Conservation (phyloP, 2,797 vertebrate species). For the Natrix natrix region DNA sequence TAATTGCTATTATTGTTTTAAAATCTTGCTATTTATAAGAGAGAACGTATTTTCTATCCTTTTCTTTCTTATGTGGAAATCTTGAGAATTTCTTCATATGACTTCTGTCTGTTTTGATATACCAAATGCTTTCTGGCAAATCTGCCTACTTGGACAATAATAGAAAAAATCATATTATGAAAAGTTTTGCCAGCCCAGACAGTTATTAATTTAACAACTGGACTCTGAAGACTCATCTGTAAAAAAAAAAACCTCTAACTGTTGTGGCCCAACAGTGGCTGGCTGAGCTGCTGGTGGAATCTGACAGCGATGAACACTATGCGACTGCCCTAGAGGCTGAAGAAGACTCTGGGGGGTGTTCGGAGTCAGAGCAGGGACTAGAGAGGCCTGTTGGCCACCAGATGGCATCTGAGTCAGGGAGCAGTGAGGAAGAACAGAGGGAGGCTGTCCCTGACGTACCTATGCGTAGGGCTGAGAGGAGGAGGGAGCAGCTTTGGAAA, state of each 20-base stretch:
- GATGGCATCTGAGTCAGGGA: too few species aligned
- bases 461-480: too few species aligned
- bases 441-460: too few species aligned
- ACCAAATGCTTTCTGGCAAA: not conserved
- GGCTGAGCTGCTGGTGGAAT: too few species aligned
- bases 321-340: too few species aligned
- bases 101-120: not conserved
- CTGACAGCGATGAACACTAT: too few species aligned
- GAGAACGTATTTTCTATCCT: not conserved
- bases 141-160: not conserved
- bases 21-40: not conserved
- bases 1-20: not conserved
- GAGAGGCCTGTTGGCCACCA: too few species aligned
- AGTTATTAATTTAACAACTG: constrained; percentile 8
- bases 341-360: too few species aligned
- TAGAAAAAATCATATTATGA: not conserved
- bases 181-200: rapidly evolving
- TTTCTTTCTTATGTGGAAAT: not conserved
- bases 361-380: too few species aligned
- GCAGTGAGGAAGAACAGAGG: too few species aligned
- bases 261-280: too few species aligned
- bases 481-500: too few species aligned
- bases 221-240: rapidly evolving
- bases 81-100: not conserved
- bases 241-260: not conserved